Evolutionary conservation across 2,797 vertebrate genomes (phyloP), one percentile per base, ranked within the genome.

Genomic region (Arremon aurantiirostris): DNA sequence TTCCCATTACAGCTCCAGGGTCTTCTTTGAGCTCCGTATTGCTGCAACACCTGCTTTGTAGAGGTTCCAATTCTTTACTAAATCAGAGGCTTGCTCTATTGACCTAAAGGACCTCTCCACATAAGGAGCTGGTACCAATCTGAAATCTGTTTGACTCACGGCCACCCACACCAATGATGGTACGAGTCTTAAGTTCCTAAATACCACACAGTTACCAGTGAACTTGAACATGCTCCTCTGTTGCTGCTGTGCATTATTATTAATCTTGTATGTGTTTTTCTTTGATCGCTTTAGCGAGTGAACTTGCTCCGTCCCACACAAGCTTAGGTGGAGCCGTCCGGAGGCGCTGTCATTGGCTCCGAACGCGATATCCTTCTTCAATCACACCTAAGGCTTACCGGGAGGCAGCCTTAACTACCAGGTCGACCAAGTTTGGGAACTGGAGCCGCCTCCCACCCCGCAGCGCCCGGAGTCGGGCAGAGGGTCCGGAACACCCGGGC

Each of bases 321-420:
- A 53, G 37, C 69, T 81, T 35, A 46, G 61, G 65, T 27, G 83
- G 83, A 90, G 80, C 24, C 80, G 27, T 18, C 37, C 8, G 0
- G 64, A 47, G 35, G 16, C 23, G n/a, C 90, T 73, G 90, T 39
- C 90, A 91, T 18, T 70, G 79, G 88, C 92, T 82, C 52, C 16
- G 9, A 55, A 37, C 52, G 12, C 4, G 16, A 27, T 1, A 34
- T 11, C 68, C 77, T 53, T 12, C 63, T n/a, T 41, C 52, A 83
- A 27, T 14, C 76, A 52, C 72, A 32, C n/a, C 26, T 12, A 3
- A 27, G 49, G 65, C 24, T 60, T 8, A 21, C 0, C 12, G 50
- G 37, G 50, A 34, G 27, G 26, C 5, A 44, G 44, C 35, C 61
- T 13, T 5, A 14, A 90, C 49, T 22, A 34, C 42, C 1, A 7